phyloP scores from a whole-genome alignment of 2,113 vertebrate species.

The Nothoprocta pentlandii region DNA sequence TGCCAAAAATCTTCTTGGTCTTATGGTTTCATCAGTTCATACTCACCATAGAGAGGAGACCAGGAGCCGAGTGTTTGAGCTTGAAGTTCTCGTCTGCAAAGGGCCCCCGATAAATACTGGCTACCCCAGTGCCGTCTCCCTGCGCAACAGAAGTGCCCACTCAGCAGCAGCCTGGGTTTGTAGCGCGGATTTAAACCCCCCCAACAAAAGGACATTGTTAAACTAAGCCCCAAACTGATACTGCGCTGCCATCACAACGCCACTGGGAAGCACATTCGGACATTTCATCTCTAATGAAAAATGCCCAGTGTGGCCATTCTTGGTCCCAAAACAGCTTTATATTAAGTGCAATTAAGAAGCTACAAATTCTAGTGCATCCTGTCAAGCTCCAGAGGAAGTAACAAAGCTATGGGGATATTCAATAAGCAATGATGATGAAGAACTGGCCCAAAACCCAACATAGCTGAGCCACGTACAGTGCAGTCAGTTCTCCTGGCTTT shows the following conservation, averaged over 20 bases:
- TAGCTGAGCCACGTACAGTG: background rate
- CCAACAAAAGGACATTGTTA: background rate
- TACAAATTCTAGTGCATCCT: background rate
- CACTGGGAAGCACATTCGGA: background rate
- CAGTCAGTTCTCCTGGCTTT: background rate
- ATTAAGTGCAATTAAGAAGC: background rate
- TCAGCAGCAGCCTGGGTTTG: background rate
- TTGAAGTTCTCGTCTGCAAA: constrained; percentile 98
- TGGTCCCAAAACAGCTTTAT: background rate
- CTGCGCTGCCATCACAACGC: background rate
- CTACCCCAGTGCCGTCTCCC: constrained; percentile 96
- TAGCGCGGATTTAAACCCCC: background rate
- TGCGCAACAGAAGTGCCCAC: constrained; percentile 37
- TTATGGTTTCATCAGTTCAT: background rate
- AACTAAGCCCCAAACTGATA: background rate
- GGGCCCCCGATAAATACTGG: constrained; percentile 95
- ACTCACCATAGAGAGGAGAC: constrained; percentile 93
- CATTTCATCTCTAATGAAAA: background rate
- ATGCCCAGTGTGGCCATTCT: background rate
- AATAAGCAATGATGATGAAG: background rate
- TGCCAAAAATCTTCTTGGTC: background rate
- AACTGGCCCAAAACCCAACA: background rate
- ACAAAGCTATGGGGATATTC: background rate
- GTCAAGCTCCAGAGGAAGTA: background rate
- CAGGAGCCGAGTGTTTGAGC: constrained; percentile 89